Percentiles rank a stretch among this genome's conserved stretches.
Evolutionary conservation across 2,113 vertebrate species (phyloP).

Genomic region (Castor canadensis): DNA sequence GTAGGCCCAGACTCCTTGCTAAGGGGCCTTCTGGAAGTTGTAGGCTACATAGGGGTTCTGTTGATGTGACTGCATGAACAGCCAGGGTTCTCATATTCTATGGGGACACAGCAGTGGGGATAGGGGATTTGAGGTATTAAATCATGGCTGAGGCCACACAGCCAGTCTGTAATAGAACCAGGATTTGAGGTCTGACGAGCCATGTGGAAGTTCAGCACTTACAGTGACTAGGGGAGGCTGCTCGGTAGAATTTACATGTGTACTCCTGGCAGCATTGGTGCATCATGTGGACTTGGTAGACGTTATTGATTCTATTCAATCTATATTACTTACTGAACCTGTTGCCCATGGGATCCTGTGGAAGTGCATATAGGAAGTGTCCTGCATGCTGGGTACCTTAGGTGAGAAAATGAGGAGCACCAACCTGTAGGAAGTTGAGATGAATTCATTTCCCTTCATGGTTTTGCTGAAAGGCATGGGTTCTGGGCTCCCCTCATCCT

Average conservation of each 20-base stretch:
- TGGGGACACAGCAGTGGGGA: neutral
- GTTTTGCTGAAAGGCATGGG: neutral
- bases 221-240: accelerated
- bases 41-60: neutral
- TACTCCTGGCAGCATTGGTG: neutral
- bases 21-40: neutral
- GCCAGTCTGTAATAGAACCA: neutral
- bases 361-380: neutral
- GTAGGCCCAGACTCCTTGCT: neutral
- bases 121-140: neutral
- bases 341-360: neutral
- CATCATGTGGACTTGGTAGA: neutral
- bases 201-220: neutral
- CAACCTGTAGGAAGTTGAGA: neutral
- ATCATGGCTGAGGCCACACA: neutral
- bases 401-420: neutral
- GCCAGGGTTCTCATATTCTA: neutral
- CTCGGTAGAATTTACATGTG: neutral
- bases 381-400: neutral
- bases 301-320: neutral
- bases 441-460: neutral
- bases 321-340: neutral
- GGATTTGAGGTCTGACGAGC: neutral
- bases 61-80: neutral
- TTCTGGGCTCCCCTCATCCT: neutral